A percentile compares a stretch with the other conserved stretches of the same genome.
Conservation (phyloP, 1,140 invertebrate species). For the Polypedilum vanderplanki region DNA sequence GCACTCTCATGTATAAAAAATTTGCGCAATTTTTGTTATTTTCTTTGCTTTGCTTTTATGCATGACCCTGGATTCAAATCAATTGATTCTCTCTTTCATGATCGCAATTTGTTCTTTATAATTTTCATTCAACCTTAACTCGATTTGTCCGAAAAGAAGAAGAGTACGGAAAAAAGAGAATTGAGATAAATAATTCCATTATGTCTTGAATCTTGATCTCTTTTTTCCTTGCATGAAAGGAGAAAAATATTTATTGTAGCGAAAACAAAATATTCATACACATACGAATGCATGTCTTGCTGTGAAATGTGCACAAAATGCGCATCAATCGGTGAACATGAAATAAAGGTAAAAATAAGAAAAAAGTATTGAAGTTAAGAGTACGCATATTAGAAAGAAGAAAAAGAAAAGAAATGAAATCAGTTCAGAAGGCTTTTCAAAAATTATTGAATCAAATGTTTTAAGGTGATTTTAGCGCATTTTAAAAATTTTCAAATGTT, state of each 20-base stretch:
- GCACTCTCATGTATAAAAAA: too few relatives aligned
- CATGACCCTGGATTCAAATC: conserved; percentile 3
- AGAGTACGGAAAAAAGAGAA: not conserved
- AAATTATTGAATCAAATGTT: too few relatives aligned
- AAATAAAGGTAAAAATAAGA: not conserved
- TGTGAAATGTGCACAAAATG: not conserved
- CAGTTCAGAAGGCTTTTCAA: too few relatives aligned
- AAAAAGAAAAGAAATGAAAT: too few relatives aligned
- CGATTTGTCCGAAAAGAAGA: not conserved
- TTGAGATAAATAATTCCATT: conserved; percentile 2
- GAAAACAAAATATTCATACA: not conserved
- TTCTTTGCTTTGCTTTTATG: not conserved
- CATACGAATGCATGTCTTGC: not conserved
- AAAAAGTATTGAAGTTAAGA: too few relatives aligned
- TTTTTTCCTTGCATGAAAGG: too few relatives aligned
- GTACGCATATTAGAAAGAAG: too few relatives aligned
- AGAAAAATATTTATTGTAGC: not conserved
- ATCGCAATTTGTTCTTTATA: not conserved
- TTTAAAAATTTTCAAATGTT: too few relatives aligned
- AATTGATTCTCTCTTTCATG: not conserved
- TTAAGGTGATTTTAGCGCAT: too few relatives aligned
- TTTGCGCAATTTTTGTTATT: not conserved
- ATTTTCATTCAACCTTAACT: not conserved
- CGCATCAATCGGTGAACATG: not conserved
- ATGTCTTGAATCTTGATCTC: not conserved